Conservation (phyloP, 2,888 invertebrate species). For the Halictus ligatus region DNA sequence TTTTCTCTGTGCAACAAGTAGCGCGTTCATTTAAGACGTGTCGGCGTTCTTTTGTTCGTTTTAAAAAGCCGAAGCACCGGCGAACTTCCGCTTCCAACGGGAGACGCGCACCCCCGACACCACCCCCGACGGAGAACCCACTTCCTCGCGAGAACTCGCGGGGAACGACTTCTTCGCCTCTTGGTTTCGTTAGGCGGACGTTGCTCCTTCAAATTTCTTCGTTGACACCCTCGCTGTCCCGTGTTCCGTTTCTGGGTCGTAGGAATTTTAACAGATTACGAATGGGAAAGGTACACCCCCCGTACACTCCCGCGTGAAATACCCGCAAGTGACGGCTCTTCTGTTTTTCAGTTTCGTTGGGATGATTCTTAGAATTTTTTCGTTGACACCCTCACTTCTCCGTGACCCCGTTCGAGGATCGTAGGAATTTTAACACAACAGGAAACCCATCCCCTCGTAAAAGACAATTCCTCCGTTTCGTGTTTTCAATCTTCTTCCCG, state of each 20-base stretch:
- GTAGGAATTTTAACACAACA: too few species aligned
- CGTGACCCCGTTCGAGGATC: too few species aligned
- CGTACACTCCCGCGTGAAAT: background rate
- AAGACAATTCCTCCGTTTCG: too few species aligned
- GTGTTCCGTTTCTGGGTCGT: background rate
- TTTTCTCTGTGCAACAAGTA: constrained; percentile 83
- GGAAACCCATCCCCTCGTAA: too few species aligned
- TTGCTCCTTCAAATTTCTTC: background rate
- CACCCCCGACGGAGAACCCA: constrained; percentile 26
- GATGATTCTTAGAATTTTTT: background rate
- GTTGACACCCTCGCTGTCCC: background rate
- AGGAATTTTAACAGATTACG: background rate
- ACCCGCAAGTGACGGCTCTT: too few species aligned
- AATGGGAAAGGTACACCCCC: background rate
- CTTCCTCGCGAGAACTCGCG: background rate
- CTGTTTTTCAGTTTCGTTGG: background rate
- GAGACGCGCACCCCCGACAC: constrained; percentile 64
- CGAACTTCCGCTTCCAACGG: constrained; percentile 81
- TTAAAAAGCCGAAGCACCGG: constrained; percentile 77
- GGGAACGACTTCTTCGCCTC: background rate
- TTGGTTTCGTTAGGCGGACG: background rate
- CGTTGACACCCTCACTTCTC: background rate
- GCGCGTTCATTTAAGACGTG: constrained; percentile 85
- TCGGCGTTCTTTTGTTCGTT: constrained; percentile 84
- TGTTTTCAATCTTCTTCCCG: too few species aligned